phyloP scores from a whole-genome alignment of 30 jellyfish, hydroid and myxozoan species.

The Catostylus mosaicus region DNA sequence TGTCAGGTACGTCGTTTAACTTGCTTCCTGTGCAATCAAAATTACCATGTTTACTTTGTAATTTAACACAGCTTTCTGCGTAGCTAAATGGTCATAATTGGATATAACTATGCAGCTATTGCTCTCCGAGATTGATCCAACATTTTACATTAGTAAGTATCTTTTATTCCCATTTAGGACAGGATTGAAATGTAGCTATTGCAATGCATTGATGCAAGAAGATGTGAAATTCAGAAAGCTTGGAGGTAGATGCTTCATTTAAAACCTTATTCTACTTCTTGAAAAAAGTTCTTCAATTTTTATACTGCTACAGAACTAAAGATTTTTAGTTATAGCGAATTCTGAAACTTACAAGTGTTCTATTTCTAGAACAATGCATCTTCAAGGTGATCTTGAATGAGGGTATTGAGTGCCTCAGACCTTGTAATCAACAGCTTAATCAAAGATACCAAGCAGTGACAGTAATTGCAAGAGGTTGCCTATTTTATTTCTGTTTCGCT shows the following conservation, averaged over 20 bases:
- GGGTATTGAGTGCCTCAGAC: slow-evolving; percentile 35
- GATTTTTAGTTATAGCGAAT: too few species aligned
- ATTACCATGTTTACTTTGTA: too few species aligned
- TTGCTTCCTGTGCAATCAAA: too few species aligned
- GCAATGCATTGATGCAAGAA: slow-evolving; percentile 34
- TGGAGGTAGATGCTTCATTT: slow-evolving; percentile 11
- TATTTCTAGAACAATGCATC: slow-evolving; percentile 6
- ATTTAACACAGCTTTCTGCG: too few species aligned
- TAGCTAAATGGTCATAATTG: too few species aligned
- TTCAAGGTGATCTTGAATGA: slow-evolving; percentile 16
- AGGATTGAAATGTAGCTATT: slow-evolving; percentile 7
- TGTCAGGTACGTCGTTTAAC: slow-evolving; percentile 41
- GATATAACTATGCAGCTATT: too few species aligned
- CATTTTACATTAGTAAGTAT: too few species aligned
- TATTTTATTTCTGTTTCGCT: too few species aligned
- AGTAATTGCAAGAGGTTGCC: slow-evolving; percentile 14
- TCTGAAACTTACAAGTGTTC: too few species aligned
- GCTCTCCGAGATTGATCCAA: too few species aligned
- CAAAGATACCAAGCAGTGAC: slow-evolving; percentile 36
- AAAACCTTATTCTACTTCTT: background rate
- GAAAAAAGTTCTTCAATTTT: too few species aligned
- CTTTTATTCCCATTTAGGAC: slow-evolving; percentile 6
- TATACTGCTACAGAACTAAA: too few species aligned
- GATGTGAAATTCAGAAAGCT: slow-evolving; percentile 42
- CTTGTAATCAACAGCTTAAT: background rate